phyloP scores from a whole-genome alignment of 2,797 vertebrate species.

The Podargus strigoides region DNA sequence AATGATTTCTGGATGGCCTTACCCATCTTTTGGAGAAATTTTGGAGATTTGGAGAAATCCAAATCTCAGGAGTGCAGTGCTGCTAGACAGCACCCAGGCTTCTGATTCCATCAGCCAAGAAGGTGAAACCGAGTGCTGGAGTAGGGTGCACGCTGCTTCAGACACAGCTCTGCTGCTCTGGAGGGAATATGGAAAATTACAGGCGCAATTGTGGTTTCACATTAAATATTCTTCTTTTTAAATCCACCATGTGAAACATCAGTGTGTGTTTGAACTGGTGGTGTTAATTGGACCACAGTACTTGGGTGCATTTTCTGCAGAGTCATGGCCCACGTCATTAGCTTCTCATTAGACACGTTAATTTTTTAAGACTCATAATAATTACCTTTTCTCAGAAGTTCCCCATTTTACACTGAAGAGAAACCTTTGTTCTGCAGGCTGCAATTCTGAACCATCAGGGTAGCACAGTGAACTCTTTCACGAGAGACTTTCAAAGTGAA shows the following conservation, averaged over 20 bases:
- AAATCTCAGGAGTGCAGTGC: neutral
- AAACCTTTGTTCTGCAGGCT: slow-evolving; percentile 19
- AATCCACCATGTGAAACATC: slow-evolving; percentile 23
- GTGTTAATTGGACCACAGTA: slow-evolving; percentile 26
- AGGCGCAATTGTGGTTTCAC: slow-evolving; percentile 38
- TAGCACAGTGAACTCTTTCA: neutral
- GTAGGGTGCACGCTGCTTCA: neutral
- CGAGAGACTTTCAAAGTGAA: neutral
- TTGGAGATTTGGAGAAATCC: too few relatives aligned
- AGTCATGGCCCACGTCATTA: slow-evolving; percentile 39
- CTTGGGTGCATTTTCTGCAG: slow-evolving; percentile 14
- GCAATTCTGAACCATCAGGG: neutral
- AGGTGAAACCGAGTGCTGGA: rapidly evolving
- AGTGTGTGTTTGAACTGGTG: slow-evolving; percentile 41
- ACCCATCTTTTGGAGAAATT: neutral
- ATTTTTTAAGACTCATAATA: slow-evolving; percentile 49
- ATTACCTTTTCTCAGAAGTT: slow-evolving; percentile 34
- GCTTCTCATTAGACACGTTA: slow-evolving; percentile 48
- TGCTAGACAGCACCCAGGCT: neutral
- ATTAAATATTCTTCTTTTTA: slow-evolving; percentile 12
- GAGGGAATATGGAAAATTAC: slow-evolving; percentile 7
- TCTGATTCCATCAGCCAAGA: neutral
- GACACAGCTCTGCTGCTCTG: neutral
- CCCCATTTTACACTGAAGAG: neutral
- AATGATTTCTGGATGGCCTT: neutral